Evolutionary conservation across 2,113 vertebrate species (phyloP).

Genomic region (Saguinus imperator): DNA sequence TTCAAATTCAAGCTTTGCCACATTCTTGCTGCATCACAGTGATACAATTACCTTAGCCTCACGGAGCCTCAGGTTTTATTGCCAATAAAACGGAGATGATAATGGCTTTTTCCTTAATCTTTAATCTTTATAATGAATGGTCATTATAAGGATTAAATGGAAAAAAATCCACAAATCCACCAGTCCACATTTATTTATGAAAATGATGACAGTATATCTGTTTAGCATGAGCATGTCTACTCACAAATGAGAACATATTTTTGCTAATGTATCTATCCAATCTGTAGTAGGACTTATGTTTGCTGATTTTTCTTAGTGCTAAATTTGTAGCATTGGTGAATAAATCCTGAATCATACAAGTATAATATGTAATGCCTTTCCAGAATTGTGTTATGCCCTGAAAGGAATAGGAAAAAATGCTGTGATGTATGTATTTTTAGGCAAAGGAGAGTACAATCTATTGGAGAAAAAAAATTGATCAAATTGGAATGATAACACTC

Average conservation of each 20-base stretch:
- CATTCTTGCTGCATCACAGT: neutral
- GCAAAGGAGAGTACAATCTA: neutral
- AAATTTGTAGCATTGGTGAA: neutral
- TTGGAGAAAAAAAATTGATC: neutral
- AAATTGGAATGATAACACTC: neutral
- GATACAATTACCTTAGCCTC: neutral
- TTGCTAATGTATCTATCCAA: neutral
- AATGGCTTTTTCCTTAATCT: too few relatives aligned
- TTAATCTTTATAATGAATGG: too few relatives aligned
- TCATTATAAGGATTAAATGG: too few relatives aligned
- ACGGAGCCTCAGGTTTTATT: neutral
- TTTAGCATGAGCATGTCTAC: neutral
- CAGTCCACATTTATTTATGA: neutral
- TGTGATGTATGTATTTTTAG: neutral
- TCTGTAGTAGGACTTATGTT: neutral
- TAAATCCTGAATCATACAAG: neutral
- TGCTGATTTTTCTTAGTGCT: neutral
- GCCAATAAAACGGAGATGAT: neutral
- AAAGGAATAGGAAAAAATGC: neutral
- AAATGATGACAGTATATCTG: neutral
- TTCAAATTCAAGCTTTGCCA: neutral
- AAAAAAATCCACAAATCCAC: neutral
- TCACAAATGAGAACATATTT: neutral
- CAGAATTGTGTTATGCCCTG: neutral
- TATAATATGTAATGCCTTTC: neutral